Evolutionary conservation across 2,113 vertebrate genomes (phyloP).

Genomic region (Prionailurus viverrinus): DNA sequence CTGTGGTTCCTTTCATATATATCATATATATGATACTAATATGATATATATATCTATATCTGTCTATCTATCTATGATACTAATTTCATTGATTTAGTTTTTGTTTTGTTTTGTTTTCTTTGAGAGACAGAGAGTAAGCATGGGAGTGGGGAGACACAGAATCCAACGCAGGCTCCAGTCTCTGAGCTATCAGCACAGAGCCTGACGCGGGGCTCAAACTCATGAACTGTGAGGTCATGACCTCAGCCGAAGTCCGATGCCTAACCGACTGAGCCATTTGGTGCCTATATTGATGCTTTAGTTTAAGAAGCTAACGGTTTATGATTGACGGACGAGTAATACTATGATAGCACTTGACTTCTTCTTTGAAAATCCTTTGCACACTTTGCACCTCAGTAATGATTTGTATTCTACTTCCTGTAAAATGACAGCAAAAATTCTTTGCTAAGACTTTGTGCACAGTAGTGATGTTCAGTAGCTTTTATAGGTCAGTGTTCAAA

Average conservation of each 20-base stretch:
- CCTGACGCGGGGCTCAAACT: too few relatives aligned
- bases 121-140: too few relatives aligned
- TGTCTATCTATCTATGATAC: too few relatives aligned
- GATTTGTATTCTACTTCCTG: background rate
- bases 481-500: conserved; percentile 10
- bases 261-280: too few relatives aligned
- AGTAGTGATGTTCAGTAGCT: background rate
- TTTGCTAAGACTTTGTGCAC: background rate
- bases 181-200: too few relatives aligned
- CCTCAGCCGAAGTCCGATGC: too few relatives aligned
- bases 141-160: too few relatives aligned
- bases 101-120: too few relatives aligned
- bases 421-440: conserved; percentile 3
- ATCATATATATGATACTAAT: background rate
- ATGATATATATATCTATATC: background rate
- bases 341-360: background rate
- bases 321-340: background rate
- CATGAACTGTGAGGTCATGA: too few relatives aligned
- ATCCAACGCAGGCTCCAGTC: too few relatives aligned
- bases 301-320: background rate
- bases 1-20: background rate
- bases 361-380: background rate
- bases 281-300: background rate
- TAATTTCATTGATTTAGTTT: background rate
- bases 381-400: background rate